phyloP scores from a whole-genome alignment of 2,797 vertebrate genomes.

The Falco berigora region DNA sequence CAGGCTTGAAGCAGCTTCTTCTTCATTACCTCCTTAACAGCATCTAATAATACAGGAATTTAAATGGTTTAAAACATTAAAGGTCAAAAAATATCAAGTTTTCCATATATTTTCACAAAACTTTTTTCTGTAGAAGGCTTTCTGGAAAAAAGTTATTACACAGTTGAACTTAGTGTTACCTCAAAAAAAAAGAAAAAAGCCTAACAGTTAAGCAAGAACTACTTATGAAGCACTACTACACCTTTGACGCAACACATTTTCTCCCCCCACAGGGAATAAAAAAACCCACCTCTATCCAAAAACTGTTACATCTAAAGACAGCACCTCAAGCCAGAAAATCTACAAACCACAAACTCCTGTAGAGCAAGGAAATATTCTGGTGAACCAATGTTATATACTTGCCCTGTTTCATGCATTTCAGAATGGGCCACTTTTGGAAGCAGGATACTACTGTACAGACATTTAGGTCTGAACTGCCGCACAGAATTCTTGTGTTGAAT shows the following conservation, averaged over 20 bases:
- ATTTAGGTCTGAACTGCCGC: neutral
- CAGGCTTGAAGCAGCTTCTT: constrained; percentile 85
- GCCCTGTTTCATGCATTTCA: neutral
- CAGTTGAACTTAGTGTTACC: neutral
- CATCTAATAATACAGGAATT: constrained; percentile 70
- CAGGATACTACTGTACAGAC: neutral
- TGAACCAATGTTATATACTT: neutral
- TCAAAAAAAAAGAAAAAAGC: neutral
- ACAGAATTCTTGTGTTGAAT: neutral
- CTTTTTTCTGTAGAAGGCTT: neutral
- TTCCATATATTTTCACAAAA: neutral
- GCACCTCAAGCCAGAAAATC: neutral
- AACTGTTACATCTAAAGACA: neutral
- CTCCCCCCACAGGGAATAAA: neutral
- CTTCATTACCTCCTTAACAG: constrained; percentile 82
- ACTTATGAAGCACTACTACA: neutral
- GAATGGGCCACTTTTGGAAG: neutral
- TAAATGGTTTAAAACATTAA: neutral
- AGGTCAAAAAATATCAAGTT: neutral
- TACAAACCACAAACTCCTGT: neutral
- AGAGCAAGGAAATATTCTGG: neutral
- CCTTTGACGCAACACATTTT: neutral
- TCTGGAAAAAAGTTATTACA: neutral
- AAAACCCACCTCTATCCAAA: neutral
- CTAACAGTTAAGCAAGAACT: neutral